Percentiles rank a stretch among this genome's conserved stretches.
Conservation (phyloP, 2,888 invertebrate species). For the Acronicta leporina region DNA sequence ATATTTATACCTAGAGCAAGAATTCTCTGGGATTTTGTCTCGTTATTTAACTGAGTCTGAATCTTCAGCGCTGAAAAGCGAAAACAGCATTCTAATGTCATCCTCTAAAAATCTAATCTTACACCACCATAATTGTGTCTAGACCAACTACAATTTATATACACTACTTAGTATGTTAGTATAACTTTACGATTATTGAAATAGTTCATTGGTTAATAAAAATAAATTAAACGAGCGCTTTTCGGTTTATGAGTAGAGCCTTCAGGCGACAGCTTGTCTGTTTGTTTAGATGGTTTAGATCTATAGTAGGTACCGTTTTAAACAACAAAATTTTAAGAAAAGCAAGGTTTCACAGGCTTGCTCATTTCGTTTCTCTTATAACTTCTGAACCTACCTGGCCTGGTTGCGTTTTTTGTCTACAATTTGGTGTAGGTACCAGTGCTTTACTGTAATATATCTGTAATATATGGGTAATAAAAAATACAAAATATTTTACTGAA, state of each 20-base stretch:
- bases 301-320: background rate
- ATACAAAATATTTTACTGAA: background rate
- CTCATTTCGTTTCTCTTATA: too few relatives aligned
- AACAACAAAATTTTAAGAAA: background rate
- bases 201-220: constrained; percentile 25
- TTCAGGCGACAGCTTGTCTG: background rate
- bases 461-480: too few relatives aligned
- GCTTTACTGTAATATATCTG: too few relatives aligned
- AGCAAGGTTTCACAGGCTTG: too few relatives aligned
- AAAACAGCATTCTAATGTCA: constrained; percentile 1
- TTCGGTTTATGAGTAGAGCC: constrained; percentile 2
- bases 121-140: constrained; percentile 9
- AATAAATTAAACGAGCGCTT: constrained; percentile 12
- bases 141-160: constrained; percentile 10
- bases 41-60: too few relatives aligned
- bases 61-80: too few relatives aligned
- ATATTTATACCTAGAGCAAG: too few relatives aligned
- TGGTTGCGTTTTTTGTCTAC: too few relatives aligned
- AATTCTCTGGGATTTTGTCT: too few relatives aligned
- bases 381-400: too few relatives aligned
- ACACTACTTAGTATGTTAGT: background rate
- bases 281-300: too few relatives aligned
- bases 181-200: constrained; percentile 16
- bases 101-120: background rate
- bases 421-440: too few relatives aligned